Evolutionary conservation across 2,888 invertebrate species (phyloP).

Genomic region (Hololepta plana): DNA sequence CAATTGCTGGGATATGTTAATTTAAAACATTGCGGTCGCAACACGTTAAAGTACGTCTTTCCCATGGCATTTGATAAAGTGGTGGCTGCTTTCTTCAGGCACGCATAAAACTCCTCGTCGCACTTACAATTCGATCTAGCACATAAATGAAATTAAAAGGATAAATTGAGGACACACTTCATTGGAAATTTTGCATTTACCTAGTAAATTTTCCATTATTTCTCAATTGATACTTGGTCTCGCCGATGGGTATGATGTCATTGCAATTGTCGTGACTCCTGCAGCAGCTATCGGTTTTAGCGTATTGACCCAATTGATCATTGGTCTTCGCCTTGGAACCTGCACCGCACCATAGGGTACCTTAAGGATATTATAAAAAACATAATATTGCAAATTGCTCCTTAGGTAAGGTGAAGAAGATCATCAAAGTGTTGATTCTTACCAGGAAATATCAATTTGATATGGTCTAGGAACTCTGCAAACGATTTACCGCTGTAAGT

Average conservation of each 20-base stretch:
- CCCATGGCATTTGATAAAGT: conserved; percentile 41
- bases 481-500: no score
- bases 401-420: no score
- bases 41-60: conserved; percentile 52
- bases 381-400: no score
- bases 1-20: conserved; percentile 36
- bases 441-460: no score
- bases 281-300: conserved; percentile 49
- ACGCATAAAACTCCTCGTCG: conserved; percentile 45
- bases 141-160: background rate
- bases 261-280: conserved; percentile 51
- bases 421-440: no score
- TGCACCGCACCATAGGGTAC: conserved; percentile 59
- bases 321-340: conserved; percentile 40
- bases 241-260: conserved; percentile 35
- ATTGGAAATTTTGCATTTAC: conserved; percentile 19
- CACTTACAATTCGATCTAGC: conserved; percentile 52
- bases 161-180: conserved; percentile 1
- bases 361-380: no score
- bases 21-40: conserved; percentile 55
- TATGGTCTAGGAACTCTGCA: no score
- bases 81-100: conserved; percentile 38
- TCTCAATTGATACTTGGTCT: conserved; percentile 36
- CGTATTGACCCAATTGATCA: conserved; percentile 43
- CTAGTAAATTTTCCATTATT: conserved; percentile 49